Evolutionary conservation across 2,797 vertebrate genomes (phyloP).

Genomic region (Pteropus rufus): DNA sequence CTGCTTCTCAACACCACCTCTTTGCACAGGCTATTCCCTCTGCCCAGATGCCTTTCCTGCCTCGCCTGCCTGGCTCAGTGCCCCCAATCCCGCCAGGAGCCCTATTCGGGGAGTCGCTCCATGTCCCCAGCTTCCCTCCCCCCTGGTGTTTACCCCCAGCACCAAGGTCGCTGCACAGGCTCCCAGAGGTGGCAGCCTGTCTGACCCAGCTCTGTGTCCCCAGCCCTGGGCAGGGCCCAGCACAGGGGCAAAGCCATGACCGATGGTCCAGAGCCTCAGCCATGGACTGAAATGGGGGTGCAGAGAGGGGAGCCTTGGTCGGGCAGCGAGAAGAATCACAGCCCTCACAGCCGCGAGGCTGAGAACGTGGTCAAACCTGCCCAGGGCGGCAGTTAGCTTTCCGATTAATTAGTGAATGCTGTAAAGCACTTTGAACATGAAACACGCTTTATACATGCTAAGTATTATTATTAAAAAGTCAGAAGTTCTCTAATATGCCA

Average conservation of each 20-base stretch:
- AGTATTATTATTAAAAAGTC: slow-evolving; percentile 74
- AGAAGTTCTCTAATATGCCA: slow-evolving; percentile 61
- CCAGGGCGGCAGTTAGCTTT: slow-evolving; percentile 48
- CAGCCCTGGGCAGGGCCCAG: not conserved
- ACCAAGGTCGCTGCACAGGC: not conserved
- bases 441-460: slow-evolving; percentile 59
- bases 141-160: fast-evolving
- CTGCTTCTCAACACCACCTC: fast-evolving
- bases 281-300: not conserved
- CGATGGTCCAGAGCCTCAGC: not conserved
- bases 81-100: not conserved
- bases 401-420: slow-evolving; percentile 67
- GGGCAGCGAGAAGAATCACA: not conserved
- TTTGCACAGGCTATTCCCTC: not conserved
- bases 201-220: fast-evolving
- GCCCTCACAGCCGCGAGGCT: slow-evolving; percentile 41
- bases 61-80: fast-evolving
- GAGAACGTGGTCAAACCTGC: slow-evolving; percentile 66
- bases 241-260: not conserved
- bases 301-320: not conserved
- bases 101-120: not conserved
- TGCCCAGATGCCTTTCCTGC: not conserved
- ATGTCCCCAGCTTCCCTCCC: not conserved
- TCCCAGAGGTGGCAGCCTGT: not conserved
- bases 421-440: slow-evolving; percentile 74